Evolutionary conservation across 1,140 invertebrate species (phyloP).

Genomic region (Geopemphigus sp.): DNA sequence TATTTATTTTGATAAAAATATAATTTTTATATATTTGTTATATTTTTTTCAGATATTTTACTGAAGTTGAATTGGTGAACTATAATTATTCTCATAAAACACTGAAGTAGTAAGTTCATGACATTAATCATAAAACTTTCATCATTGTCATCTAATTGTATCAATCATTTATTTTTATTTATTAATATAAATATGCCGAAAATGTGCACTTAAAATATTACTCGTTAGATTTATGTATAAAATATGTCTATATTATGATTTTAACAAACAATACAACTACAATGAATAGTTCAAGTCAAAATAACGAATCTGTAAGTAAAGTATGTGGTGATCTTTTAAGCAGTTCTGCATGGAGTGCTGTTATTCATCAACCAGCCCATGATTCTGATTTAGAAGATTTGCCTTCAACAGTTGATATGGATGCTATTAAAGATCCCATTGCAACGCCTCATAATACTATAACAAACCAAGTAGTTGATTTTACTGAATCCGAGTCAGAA

Average conservation of each 20-base stretch:
- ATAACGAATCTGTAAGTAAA: constrained; percentile 45
- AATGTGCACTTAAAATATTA: constrained; percentile 36
- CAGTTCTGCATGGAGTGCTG: constrained; percentile 56
- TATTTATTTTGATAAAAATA: neutral
- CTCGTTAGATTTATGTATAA: constrained; percentile 23
- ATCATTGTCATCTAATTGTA: constrained; percentile 31
- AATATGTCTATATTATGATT: constrained; percentile 47
- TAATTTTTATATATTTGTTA: neutral
- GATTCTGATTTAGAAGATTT: constrained; percentile 57
- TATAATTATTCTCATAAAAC: constrained; percentile 13
- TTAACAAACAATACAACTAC: constrained; percentile 14
- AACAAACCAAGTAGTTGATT: constrained; percentile 49
- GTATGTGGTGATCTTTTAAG: constrained; percentile 52
- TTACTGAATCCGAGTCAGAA: constrained; percentile 52
- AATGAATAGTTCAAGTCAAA: constrained; percentile 47
- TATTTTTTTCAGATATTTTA: constrained; percentile 19
- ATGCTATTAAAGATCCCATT: constrained; percentile 57
- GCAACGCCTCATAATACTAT: constrained; percentile 43
- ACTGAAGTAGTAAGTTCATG: constrained; percentile 44
- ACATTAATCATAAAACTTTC: constrained; percentile 30
- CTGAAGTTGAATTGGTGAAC: constrained; percentile 26
- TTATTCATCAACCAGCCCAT: constrained; percentile 56
- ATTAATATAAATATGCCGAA: constrained; percentile 21
- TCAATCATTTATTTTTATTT: constrained; percentile 10
- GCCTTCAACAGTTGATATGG: constrained; percentile 58